Evolutionary conservation across 2,113 vertebrate species (phyloP).

Genomic region (human (Homo sapiens)): DNA sequence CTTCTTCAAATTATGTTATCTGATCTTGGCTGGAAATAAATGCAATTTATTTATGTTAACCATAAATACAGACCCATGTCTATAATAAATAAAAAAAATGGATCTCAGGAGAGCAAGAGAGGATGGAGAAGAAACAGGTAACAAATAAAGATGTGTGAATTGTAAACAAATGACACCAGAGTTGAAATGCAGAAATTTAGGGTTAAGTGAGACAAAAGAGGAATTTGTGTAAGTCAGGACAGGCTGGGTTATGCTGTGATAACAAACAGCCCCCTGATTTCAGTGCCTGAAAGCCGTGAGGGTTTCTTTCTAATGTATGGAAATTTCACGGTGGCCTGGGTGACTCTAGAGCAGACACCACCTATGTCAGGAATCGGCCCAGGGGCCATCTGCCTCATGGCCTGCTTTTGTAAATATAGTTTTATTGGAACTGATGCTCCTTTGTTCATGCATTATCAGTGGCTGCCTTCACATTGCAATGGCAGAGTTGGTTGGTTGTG

Average conservation of each 20-base stretch:
- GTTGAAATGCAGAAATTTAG: neutral
- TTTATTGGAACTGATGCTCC: neutral
- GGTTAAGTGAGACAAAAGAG: neutral
- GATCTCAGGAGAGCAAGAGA: neutral
- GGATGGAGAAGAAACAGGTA: neutral
- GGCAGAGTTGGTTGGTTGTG: neutral
- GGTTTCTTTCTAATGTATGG: neutral
- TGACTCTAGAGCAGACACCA: neutral
- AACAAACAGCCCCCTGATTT: neutral
- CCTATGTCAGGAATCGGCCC: too few species aligned
- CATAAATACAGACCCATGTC: neutral
- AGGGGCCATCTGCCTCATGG: too few species aligned
- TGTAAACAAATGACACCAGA: neutral
- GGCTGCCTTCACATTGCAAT: neutral
- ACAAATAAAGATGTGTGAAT: neutral
- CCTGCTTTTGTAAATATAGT: neutral
- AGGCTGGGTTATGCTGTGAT: neutral
- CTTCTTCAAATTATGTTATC: conserved; percentile 7
- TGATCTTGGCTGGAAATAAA: conserved; percentile 20
- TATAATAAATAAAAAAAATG: neutral
- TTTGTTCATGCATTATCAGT: too few species aligned
- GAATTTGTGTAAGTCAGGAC: neutral
- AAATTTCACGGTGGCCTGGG: neutral
- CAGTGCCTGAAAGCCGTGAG: neutral
- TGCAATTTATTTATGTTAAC: neutral